Percentiles rank a stretch among this genome's conserved stretches.
Evolutionary conservation across 2,888 invertebrate species (phyloP).

Genomic region (Geophilus truncorum): DNA sequence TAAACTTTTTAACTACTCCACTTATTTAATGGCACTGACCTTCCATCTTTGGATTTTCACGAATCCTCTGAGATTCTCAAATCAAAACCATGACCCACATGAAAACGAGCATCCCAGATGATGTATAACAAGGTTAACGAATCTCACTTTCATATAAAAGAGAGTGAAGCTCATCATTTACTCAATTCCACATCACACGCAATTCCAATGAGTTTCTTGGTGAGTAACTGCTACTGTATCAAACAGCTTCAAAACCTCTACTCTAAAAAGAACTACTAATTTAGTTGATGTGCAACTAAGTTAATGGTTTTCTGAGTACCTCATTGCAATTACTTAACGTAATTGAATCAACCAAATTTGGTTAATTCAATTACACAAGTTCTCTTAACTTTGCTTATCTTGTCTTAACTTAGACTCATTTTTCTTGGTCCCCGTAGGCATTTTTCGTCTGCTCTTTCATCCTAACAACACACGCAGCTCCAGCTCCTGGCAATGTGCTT

Average conservation of each 20-base stretch:
- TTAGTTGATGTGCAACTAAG: too few species aligned
- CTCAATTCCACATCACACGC: background rate
- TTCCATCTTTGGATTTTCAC: background rate
- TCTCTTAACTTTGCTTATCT: too few species aligned
- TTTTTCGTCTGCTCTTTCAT: background rate
- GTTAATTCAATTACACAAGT: too few species aligned
- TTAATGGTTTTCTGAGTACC: too few species aligned
- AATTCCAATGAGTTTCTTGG: background rate
- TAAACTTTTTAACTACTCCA: background rate
- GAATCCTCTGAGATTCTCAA: background rate
- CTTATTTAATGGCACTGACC: background rate
- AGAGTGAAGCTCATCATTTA: background rate
- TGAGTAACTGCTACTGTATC: background rate
- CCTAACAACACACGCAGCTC: background rate
- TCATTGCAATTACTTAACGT: too few species aligned
- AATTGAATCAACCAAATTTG: too few species aligned
- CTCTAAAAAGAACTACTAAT: too few species aligned
- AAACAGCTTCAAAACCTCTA: too few species aligned
- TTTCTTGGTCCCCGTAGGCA: background rate
- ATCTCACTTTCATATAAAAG: background rate
- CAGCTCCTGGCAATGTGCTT: background rate
- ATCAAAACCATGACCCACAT: background rate
- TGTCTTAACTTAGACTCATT: too few species aligned
- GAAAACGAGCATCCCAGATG: background rate
- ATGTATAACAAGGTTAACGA: background rate